Percentiles rank a stretch among this genome's conserved stretches.
Evolutionary conservation across 2,113 vertebrate species (phyloP).

Genomic region (Turdus rufiventris): DNA sequence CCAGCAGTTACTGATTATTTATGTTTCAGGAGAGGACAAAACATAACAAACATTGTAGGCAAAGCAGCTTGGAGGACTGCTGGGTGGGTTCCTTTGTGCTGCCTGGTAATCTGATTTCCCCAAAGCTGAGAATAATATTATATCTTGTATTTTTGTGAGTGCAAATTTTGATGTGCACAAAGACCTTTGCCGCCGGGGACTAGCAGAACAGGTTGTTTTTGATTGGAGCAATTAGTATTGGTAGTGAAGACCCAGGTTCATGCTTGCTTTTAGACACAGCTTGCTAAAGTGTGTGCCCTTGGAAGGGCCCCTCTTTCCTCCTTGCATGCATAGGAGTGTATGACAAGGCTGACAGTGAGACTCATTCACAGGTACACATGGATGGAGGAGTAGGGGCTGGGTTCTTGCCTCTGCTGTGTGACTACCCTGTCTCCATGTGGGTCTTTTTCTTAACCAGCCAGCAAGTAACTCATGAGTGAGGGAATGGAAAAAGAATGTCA

Average conservation of each 20-base stretch:
- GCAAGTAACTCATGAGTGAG: not conserved
- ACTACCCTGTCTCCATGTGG: not conserved
- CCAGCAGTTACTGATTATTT: not conserved
- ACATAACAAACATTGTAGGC: not conserved
- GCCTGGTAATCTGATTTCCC: not conserved
- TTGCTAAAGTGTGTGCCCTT: not conserved
- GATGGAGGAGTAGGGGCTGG: not conserved
- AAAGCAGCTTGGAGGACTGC: not conserved
- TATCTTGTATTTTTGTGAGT: not conserved
- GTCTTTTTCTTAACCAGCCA: not conserved
- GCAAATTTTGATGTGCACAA: fast-evolving
- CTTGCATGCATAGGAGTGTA: fast-evolving
- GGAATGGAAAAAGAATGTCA: not conserved
- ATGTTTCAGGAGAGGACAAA: not conserved
- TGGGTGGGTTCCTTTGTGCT: not conserved
- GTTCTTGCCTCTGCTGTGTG: not conserved
- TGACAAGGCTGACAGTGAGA: not conserved
- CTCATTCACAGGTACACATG: not conserved
- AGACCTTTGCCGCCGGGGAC: not conserved
- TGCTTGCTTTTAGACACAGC: not conserved
- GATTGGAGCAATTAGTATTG: not conserved
- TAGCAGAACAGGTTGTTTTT: not conserved
- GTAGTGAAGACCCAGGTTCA: not conserved
- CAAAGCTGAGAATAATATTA: not conserved
- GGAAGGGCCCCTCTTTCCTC: not conserved